phyloP scores from a whole-genome alignment of 2,797 vertebrate species.

The Acanthurus lineatus region DNA sequence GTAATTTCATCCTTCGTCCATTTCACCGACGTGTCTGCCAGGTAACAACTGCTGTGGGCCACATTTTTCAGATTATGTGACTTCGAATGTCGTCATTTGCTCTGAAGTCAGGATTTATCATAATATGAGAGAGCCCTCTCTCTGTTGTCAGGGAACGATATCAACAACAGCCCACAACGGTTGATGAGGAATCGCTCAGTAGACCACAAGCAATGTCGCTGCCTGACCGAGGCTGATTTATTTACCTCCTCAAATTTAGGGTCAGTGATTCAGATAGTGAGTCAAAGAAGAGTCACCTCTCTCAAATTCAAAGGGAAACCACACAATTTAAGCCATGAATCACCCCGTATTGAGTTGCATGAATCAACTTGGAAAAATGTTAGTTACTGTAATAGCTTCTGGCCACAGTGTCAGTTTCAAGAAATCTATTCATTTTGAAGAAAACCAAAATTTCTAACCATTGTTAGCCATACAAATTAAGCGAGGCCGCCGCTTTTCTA shows the following conservation, averaged over 20 bases:
- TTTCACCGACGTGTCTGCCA: slow-evolving; percentile 95
- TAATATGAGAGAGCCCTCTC: slow-evolving; percentile 2
- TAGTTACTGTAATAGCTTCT: slow-evolving; percentile 54
- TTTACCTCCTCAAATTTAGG: slow-evolving; percentile 40
- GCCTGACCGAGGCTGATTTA: slow-evolving; percentile 37
- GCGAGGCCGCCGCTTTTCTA: slow-evolving; percentile 8
- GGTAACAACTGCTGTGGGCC: slow-evolving; percentile 82
- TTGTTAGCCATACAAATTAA: slow-evolving; percentile 28
- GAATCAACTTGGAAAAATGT: slow-evolving; percentile 69
- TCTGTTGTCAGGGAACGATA: not conserved
- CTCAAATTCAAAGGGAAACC: slow-evolving; percentile 58
- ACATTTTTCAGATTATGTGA: slow-evolving; percentile 2
- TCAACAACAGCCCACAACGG: slow-evolving; percentile 48
- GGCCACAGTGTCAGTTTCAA: slow-evolving; percentile 66
- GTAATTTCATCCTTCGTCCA: slow-evolving; percentile 96
- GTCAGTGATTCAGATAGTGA: slow-evolving; percentile 71
- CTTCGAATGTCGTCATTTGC: slow-evolving; percentile 16
- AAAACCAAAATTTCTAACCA: slow-evolving; percentile 28
- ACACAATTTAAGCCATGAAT: slow-evolving; percentile 67
- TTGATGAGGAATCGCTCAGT: slow-evolving; percentile 22
- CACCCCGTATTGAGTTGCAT: slow-evolving; percentile 69
- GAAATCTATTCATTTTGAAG: slow-evolving; percentile 43
- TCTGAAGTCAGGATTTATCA: slow-evolving; percentile 27
- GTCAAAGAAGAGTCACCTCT: slow-evolving; percentile 46
- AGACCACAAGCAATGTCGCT: slow-evolving; percentile 47